Percentiles rank a stretch among this genome's conserved stretches.
These are phyloP conservation scores for Sylvietta virens DNA, from an alignment of 2,113 vertebrate genomes.

Conservation along the genomic window DNA sequence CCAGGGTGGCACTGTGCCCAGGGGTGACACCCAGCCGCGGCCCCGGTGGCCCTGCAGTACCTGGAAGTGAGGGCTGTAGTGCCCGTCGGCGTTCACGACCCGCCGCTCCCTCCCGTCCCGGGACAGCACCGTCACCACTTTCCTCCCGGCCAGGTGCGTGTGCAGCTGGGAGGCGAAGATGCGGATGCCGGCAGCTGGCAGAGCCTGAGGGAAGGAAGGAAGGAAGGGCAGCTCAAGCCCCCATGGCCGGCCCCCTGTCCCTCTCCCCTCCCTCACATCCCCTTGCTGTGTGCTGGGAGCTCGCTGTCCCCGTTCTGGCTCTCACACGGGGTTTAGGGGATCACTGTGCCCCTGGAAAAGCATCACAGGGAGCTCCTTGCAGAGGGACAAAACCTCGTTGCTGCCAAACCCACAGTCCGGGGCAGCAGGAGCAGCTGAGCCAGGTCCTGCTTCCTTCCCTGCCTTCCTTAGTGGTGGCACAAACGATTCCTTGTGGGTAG, in stretches of 20 bases:
- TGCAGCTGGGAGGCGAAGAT: slow-evolving; percentile 97
- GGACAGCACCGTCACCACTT: slow-evolving; percentile 82
- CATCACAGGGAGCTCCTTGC: background rate
- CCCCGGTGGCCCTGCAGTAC: slow-evolving; percentile 50
- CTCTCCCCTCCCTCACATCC: background rate
- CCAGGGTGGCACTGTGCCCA: fast-evolving
- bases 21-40: background rate
- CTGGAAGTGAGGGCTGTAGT: slow-evolving; percentile 96
- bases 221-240: background rate
- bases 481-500: background rate
- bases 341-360: background rate
- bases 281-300: background rate
- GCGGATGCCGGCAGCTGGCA: slow-evolving; percentile 80
- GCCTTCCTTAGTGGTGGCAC: fast-evolving
- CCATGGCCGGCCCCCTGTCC: fast-evolving
- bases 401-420: background rate
- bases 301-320: fast-evolving
- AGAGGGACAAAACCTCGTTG: background rate
- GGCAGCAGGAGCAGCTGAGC: background rate
- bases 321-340: fast-evolving
- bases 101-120: slow-evolving; percentile 75
- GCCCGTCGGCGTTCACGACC: slow-evolving; percentile 86
- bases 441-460: background rate
- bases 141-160: slow-evolving; percentile 87
- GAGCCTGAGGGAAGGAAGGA: slow-evolving; percentile 70